These are phyloP conservation scores for Drosophila burlai DNA, from an alignment of 1,140 invertebrate genomes.

Conservation along the genomic window DNA sequence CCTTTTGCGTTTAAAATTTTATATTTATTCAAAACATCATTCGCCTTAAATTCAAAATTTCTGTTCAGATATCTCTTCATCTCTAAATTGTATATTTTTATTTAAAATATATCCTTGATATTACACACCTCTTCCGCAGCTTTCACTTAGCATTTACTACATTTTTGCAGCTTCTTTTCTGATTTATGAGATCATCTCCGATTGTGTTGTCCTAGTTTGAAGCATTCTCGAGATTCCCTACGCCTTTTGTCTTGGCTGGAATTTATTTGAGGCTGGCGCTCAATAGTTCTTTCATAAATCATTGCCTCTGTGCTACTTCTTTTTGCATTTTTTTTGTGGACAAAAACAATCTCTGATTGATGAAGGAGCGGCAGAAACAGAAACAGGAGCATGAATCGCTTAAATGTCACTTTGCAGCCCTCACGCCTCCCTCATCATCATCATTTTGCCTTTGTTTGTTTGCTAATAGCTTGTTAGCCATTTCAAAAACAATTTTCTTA, in stretches of 20 bases:
- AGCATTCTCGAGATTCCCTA: not conserved
- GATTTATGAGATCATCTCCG: slow-evolving; percentile 37
- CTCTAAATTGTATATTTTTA: no score
- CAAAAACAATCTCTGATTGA: slow-evolving; percentile 55
- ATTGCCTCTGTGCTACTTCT: slow-evolving; percentile 7
- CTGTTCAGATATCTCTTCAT: no score
- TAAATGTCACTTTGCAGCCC: slow-evolving; percentile 57
- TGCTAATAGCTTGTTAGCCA: slow-evolving; percentile 82
- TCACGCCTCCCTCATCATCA: slow-evolving; percentile 35
- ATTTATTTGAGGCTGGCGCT: slow-evolving; percentile 16
- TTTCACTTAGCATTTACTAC: not conserved
- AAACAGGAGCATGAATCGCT: slow-evolving; percentile 42
- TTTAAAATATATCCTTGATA: not conserved
- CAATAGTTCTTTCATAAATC: slow-evolving; percentile 48
- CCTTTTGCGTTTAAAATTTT: not conserved
- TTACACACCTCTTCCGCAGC: not conserved
- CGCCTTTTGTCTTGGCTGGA: slow-evolving; percentile 5
- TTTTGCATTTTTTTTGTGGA: not conserved
- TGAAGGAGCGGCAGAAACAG: slow-evolving; percentile 5
- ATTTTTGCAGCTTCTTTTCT: not conserved
- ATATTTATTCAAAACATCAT: not conserved
- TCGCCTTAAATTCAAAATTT: not conserved
- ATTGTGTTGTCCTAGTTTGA: slow-evolving; percentile 14
- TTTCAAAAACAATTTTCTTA: slow-evolving; percentile 80
- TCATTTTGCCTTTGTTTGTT: slow-evolving; percentile 70